Evolutionary conservation across 2,888 invertebrate species (phyloP).

Genomic region (Adelognathus sp.): DNA sequence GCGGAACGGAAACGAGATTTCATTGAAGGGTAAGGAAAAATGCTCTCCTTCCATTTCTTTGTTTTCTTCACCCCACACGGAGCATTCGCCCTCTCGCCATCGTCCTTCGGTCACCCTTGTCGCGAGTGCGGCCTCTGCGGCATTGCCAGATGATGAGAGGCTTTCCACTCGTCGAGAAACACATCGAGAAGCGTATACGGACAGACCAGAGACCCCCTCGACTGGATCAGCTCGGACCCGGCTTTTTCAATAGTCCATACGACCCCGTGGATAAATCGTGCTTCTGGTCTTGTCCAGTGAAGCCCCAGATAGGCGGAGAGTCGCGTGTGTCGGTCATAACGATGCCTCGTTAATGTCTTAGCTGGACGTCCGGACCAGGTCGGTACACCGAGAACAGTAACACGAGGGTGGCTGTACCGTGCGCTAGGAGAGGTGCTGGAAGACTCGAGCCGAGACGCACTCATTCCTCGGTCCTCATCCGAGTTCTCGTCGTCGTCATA

Average conservation of each 20-base stretch:
- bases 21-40: slow-evolving; percentile 39
- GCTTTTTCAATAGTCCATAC: slow-evolving; percentile 52
- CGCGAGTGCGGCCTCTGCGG: slow-evolving; percentile 6
- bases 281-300: not conserved
- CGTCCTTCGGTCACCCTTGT: slow-evolving; percentile 23
- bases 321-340: slow-evolving; percentile 71
- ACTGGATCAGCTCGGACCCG: slow-evolving; percentile 37
- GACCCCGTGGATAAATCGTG: slow-evolving; percentile 51
- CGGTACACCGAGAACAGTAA: not conserved
- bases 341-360: slow-evolving; percentile 79
- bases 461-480: slow-evolving; percentile 42
- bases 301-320: not conserved
- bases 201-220: slow-evolving; percentile 11
- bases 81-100: slow-evolving; percentile 18
- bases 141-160: slow-evolving; percentile 28
- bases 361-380: slow-evolving; percentile 52
- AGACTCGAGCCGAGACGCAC: slow-evolving; percentile 29
- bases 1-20: not conserved
- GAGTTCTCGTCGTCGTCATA: slow-evolving; percentile 33
- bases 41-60: slow-evolving; percentile 22
- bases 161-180: slow-evolving; percentile 47
- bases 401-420: slow-evolving; percentile 11
- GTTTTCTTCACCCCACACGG: not conserved
- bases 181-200: slow-evolving; percentile 6
- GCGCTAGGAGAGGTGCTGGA: not conserved